Percentiles rank a stretch among this genome's conserved stretches.
phyloP scores from a whole-genome alignment of 1,140 invertebrate genomes.

The Drosophila quadrilineata region DNA sequence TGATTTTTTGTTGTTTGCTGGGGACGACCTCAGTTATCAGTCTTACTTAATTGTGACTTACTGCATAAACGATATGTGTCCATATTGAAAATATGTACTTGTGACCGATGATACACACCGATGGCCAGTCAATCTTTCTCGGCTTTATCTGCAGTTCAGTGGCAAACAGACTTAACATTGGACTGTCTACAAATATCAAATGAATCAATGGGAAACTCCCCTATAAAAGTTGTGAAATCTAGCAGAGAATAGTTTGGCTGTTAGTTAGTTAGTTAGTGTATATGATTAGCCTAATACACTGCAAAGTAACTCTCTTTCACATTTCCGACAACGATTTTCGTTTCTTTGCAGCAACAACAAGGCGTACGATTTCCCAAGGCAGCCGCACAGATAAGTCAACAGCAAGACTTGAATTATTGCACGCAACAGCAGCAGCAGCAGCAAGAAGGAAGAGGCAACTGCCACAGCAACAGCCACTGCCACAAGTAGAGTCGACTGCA shows the following conservation, averaged over 20 bases:
- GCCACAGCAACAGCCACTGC: constrained; percentile 34
- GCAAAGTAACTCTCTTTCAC: constrained; percentile 24
- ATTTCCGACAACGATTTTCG: constrained; percentile 43
- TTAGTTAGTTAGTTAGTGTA: neutral
- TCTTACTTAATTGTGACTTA: constrained; percentile 77
- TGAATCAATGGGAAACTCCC: neutral
- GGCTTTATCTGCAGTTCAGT: constrained; percentile 12
- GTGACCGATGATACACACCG: constrained; percentile 33
- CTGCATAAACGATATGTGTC: constrained; percentile 66
- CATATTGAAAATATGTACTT: constrained; percentile 23
- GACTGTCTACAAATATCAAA: constrained; percentile 7
- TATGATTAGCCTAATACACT: constrained; percentile 42
- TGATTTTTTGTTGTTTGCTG: constrained; percentile 34
- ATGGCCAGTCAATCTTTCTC: constrained; percentile 46
- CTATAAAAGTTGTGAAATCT: constrained; percentile 10
- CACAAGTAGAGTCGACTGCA: constrained; percentile 9
- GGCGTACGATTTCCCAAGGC: constrained; percentile 72
- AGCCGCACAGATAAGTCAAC: constrained; percentile 76
- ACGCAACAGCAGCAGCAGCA: constrained; percentile 58
- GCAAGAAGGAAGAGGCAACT: constrained; percentile 34
- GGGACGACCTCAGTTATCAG: constrained; percentile 74
- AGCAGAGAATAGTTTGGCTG: no score
- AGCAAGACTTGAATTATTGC: constrained; percentile 80
- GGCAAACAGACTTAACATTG: constrained; percentile 13
- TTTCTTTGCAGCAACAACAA: constrained; percentile 56